Conservation (phyloP, 2,797 vertebrate species). For the Falco rusticolus region DNA sequence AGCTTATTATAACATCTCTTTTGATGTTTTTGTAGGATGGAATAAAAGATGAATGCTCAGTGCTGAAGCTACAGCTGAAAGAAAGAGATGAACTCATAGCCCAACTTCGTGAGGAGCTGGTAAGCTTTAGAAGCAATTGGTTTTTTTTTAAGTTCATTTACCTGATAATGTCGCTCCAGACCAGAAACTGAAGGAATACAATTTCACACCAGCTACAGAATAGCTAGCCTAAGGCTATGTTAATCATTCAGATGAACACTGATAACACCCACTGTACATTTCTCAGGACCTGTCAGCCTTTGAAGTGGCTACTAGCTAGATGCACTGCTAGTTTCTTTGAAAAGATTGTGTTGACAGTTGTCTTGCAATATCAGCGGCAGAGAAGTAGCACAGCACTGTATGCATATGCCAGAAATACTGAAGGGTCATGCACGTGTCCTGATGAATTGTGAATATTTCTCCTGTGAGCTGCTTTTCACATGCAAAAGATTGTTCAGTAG, state of each 20-base stretch:
- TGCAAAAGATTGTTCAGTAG: not conserved
- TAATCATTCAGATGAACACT: not conserved
- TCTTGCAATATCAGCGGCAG: not conserved
- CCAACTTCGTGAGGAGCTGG: slow-evolving; percentile 92
- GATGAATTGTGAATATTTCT: not conserved
- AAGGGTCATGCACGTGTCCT: not conserved
- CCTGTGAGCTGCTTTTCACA: not conserved
- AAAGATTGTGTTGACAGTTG: slow-evolving; percentile 2
- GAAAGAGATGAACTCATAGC: slow-evolving; percentile 93
- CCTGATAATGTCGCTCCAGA: not conserved
- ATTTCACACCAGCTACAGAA: not conserved
- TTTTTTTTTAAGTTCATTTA: not conserved
- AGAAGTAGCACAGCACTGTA: not conserved
- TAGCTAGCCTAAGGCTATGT: not conserved
- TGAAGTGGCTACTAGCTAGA: not conserved
- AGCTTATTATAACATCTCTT: slow-evolving; percentile 71
- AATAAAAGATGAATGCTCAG: slow-evolving; percentile 88
- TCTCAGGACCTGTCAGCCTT: not conserved
- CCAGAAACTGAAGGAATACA: not conserved
- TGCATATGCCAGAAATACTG: not conserved
- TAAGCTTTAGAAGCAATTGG: slow-evolving; percentile 72
- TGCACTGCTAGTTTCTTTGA: not conserved
- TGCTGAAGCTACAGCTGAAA: slow-evolving; percentile 89
- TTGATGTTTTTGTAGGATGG: slow-evolving; percentile 86
- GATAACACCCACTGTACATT: not conserved